A percentile compares a stretch with the other conserved stretches of the same genome.
Evolutionary conservation across 2,797 vertebrate species (phyloP).

Genomic region (Mormyrops boulengeri): DNA sequence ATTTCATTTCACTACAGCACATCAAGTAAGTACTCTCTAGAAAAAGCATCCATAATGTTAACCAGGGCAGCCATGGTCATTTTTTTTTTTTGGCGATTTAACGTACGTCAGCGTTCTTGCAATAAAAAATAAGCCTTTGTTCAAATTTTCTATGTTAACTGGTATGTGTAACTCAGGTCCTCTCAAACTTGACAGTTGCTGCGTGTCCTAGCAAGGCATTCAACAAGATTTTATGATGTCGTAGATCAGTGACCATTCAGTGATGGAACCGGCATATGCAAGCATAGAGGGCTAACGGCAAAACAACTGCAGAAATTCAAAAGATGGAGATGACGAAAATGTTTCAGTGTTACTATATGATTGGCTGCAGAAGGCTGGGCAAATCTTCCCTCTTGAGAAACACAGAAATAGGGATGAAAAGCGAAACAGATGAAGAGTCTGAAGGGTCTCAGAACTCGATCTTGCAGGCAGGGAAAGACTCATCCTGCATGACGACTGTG

Average conservation of each 20-base stretch:
- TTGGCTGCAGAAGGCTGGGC: constrained; percentile 2
- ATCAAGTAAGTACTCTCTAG: background rate
- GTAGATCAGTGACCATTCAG: constrained; percentile 13
- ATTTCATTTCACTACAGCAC: background rate
- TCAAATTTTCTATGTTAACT: constrained; percentile 4
- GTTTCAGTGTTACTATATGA: background rate
- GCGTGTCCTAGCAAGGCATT: background rate
- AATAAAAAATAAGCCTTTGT: constrained; percentile 12
- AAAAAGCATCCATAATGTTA: background rate
- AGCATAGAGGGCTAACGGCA: background rate
- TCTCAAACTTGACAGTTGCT: background rate
- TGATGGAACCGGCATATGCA: background rate
- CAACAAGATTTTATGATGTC: background rate
- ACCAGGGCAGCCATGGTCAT: background rate
- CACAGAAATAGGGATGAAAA: background rate
- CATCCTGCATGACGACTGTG: constrained; percentile 98
- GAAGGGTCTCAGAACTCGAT: constrained; percentile 83
- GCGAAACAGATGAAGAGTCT: background rate
- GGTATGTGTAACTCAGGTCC: background rate
- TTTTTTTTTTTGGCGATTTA: background rate
- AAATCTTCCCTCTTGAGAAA: background rate
- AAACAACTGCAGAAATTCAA: background rate
- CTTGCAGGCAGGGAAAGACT: constrained; percentile 98
- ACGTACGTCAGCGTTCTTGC: background rate
- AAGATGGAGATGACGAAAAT: background rate